phyloP scores from a whole-genome alignment of 1,140 invertebrate species.

The Nylanderia fulva region DNA sequence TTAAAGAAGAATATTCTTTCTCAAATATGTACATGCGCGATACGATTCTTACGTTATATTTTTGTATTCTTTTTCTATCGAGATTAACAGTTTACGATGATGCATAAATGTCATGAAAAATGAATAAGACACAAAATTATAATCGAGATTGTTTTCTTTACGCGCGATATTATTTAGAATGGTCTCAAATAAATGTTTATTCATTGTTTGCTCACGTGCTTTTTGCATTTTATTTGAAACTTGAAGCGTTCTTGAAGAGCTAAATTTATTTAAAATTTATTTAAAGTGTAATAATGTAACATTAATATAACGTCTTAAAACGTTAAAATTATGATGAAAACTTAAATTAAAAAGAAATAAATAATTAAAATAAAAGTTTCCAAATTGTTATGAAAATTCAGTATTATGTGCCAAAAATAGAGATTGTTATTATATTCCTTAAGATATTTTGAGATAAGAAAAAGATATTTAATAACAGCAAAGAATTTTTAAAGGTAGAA shows the following conservation, averaged over 20 bases:
- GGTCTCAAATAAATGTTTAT: slow-evolving; percentile 30
- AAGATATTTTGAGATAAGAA: too few relatives aligned
- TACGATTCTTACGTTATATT: not conserved
- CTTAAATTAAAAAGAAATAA: too few relatives aligned
- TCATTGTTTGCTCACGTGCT: slow-evolving; percentile 28
- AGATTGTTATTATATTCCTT: too few relatives aligned
- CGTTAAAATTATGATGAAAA: too few relatives aligned
- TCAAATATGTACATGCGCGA: not conserved
- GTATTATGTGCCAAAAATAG: too few relatives aligned
- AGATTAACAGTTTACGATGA: not conserved
- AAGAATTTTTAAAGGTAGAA: too few relatives aligned
- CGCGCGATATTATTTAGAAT: not conserved
- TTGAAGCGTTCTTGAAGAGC: not conserved
- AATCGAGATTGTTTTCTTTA: slow-evolving; percentile 29
- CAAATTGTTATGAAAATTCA: too few relatives aligned
- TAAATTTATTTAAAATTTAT: too few relatives aligned
- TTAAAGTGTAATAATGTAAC: too few relatives aligned
- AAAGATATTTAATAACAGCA: too few relatives aligned
- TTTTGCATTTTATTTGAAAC: not conserved
- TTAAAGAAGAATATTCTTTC: not conserved
- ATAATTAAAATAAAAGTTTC: too few relatives aligned
- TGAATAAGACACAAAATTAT: not conserved
- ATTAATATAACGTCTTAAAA: too few relatives aligned
- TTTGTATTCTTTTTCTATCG: not conserved
- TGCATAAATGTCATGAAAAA: not conserved